Conservation (phyloP, 2,113 vertebrate genomes). For the Caranx ignobilis region DNA sequence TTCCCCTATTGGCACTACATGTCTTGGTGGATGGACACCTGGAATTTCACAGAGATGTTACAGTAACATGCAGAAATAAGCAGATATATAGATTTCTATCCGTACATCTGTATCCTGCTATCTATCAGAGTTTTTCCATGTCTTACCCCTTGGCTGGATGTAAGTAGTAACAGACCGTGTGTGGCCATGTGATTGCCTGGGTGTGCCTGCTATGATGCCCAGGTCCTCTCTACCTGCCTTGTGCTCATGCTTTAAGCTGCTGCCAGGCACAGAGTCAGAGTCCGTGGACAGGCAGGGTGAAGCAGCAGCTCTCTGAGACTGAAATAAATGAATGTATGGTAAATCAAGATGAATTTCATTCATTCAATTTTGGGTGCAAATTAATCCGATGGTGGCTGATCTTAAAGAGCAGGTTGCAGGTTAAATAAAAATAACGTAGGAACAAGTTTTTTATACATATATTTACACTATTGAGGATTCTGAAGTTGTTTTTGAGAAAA, state of each 20-base stretch:
- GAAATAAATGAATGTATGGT: not conserved
- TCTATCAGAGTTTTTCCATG: not conserved
- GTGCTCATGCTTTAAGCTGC: conserved; percentile 54
- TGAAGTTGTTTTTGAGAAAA: too few species aligned
- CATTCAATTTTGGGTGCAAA: not conserved
- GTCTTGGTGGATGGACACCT: conserved; percentile 87
- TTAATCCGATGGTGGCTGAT: not conserved
- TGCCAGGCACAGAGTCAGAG: conserved; percentile 46
- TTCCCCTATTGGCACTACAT: conserved; percentile 55
- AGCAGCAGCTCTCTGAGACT: conserved; percentile 49
- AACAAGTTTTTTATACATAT: too few species aligned
- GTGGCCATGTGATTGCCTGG: conserved; percentile 51
- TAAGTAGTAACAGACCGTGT: conserved; percentile 5
- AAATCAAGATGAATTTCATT: not conserved
- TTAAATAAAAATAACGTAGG: too few species aligned
- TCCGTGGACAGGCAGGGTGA: conserved; percentile 60
- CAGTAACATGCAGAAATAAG: not conserved
- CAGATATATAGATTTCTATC: not conserved
- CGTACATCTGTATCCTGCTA: not conserved
- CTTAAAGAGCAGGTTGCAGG: too few species aligned
- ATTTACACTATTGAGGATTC: too few species aligned
- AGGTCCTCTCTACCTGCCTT: conserved; percentile 48
- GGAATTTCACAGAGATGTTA: conserved; percentile 29
- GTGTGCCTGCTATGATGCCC: conserved; percentile 7
- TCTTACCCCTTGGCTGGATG: conserved; percentile 68